phyloP scores from a whole-genome alignment of 2,888 invertebrate genomes.

The Drosophila prostipennis region DNA sequence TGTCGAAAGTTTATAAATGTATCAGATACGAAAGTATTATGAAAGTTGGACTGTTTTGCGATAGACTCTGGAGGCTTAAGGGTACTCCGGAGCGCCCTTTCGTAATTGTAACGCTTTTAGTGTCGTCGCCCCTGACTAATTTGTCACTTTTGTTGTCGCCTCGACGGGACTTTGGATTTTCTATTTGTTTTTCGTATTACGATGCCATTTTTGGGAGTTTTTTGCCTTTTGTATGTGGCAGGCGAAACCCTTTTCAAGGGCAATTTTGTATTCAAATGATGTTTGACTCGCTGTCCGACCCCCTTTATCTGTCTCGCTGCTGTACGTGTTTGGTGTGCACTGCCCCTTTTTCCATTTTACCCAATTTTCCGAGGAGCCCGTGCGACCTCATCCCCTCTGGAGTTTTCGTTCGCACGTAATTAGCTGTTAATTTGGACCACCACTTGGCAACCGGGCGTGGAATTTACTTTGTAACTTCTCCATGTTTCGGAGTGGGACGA shows the following conservation, averaged over 20 bases:
- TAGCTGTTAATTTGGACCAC: constrained; percentile 70
- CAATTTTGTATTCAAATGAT: constrained; percentile 80
- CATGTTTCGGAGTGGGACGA: constrained; percentile 9
- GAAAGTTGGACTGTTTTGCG: background rate
- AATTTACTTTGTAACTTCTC: constrained; percentile 54
- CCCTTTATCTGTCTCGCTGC: constrained; percentile 8
- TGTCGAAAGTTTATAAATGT: background rate
- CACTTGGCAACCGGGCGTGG: constrained; percentile 54
- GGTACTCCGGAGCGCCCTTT: constrained; percentile 15
- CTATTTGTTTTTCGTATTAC: constrained; percentile 20
- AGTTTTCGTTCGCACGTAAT: constrained; percentile 65
- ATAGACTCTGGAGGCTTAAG: background rate
- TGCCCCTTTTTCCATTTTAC: constrained; percentile 6
- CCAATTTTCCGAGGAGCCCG: constrained; percentile 7
- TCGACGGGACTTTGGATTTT: constrained; percentile 5
- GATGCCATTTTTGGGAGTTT: constrained; percentile 16
- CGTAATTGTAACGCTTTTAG: constrained; percentile 63
- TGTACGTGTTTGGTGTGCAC: constrained; percentile 50
- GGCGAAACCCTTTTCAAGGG: constrained; percentile 70
- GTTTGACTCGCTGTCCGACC: constrained; percentile 62
- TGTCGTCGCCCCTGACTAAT: constrained; percentile 75
- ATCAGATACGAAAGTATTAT: background rate
- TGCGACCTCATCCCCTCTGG: constrained; percentile 4
- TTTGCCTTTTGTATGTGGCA: constrained; percentile 1
- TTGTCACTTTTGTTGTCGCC: constrained; percentile 78